Evolutionary conservation across 2,888 invertebrate species (phyloP).

Genomic region (Galeruca laticollis): DNA sequence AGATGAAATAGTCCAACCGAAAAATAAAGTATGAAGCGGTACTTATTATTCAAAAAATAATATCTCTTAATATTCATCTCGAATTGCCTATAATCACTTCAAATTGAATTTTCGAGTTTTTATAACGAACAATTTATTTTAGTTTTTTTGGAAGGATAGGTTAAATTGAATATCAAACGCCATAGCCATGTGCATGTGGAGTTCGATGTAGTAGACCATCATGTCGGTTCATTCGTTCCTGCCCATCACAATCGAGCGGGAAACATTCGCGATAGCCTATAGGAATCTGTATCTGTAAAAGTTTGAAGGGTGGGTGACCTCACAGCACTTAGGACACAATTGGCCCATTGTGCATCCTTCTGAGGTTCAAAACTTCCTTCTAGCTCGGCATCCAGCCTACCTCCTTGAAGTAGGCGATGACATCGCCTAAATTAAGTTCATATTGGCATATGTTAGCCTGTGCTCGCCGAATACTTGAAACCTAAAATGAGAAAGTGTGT

Average conservation of each 20-base stretch:
- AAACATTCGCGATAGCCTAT: constrained; percentile 66
- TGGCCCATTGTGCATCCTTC: too few relatives aligned
- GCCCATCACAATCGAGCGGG: constrained; percentile 64
- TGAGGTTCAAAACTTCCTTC: too few relatives aligned
- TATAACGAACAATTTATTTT: constrained; percentile 20
- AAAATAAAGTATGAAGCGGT: constrained; percentile 40
- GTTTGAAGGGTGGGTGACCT: too few relatives aligned
- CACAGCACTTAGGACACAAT: too few relatives aligned
- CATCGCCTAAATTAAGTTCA: too few relatives aligned
- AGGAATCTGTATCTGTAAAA: too few relatives aligned
- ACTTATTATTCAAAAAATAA: constrained; percentile 35
- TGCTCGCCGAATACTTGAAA: too few relatives aligned
- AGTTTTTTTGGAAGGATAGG: constrained; percentile 49
- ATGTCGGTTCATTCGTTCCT: constrained; percentile 44
- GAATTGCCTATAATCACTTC: constrained; percentile 50
- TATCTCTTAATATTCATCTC: constrained; percentile 33
- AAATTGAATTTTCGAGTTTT: constrained; percentile 48
- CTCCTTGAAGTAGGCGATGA: too few relatives aligned
- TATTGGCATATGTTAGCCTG: too few relatives aligned
- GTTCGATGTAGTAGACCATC: constrained; percentile 48
- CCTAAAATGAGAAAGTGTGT: too few relatives aligned
- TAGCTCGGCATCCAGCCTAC: too few relatives aligned
- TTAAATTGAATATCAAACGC: constrained; percentile 59
- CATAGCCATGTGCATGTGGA: constrained; percentile 58
- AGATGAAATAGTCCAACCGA: too few relatives aligned